Evolutionary conservation across 2,113 vertebrate species (phyloP).

Genomic region (Camelus bactrianus): DNA sequence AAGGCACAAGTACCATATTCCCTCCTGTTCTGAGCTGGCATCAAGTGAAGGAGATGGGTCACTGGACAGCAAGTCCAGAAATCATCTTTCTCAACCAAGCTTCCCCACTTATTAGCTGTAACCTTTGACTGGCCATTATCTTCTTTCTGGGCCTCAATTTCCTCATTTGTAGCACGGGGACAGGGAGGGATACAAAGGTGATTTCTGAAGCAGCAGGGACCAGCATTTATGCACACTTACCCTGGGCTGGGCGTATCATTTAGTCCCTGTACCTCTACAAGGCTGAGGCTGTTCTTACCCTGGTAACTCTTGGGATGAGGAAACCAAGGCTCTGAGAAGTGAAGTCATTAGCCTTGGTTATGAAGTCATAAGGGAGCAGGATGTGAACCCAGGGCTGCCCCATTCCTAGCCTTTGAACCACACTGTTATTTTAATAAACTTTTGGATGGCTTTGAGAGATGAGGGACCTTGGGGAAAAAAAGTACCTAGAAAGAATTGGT

Average conservation of each 20-base stretch:
- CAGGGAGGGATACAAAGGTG: neutral
- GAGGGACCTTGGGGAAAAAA: neutral
- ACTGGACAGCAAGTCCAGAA: neutral
- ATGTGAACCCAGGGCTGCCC: neutral
- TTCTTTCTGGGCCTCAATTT: neutral
- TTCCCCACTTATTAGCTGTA: neutral
- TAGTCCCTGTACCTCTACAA: neutral
- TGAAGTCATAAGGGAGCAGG: neutral
- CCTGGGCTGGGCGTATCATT: neutral
- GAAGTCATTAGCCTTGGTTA: neutral
- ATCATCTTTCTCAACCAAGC: neutral
- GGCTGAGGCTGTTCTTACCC: neutral
- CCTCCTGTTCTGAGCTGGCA: neutral
- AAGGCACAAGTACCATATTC: neutral
- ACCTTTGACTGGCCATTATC: neutral
- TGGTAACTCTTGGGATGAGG: neutral
- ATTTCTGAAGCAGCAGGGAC: neutral
- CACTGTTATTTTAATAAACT: neutral
- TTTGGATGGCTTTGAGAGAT: constrained; percentile 14
- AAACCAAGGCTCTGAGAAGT: neutral
- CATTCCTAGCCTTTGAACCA: neutral
- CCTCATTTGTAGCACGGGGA: neutral
- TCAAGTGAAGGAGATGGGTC: neutral
- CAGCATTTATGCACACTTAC: neutral
- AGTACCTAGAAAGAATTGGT: constrained; percentile 10